Evolutionary conservation across 2,888 invertebrate genomes (phyloP).

Genomic region (Acanthococcus lagerstroemiae): DNA sequence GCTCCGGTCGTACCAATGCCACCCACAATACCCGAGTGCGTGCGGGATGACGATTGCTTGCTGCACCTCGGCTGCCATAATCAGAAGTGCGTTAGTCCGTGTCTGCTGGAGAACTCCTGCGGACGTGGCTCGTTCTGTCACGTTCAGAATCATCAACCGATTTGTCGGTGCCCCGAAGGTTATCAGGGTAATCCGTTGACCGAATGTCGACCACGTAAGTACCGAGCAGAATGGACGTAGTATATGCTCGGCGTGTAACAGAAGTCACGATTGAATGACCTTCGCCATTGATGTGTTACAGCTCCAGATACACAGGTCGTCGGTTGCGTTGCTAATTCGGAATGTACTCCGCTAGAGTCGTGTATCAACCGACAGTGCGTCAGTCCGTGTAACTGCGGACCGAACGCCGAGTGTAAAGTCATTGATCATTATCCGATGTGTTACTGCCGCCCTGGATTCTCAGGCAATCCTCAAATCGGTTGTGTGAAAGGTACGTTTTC

Average conservation of each 20-base stretch:
- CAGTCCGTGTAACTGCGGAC: constrained; percentile 76
- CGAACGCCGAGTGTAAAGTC: constrained; percentile 70
- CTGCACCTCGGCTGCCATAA: constrained; percentile 64
- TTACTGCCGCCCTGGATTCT: constrained; percentile 67
- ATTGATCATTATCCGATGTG: constrained; percentile 77
- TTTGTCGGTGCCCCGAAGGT: constrained; percentile 70
- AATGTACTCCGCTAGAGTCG: constrained; percentile 70
- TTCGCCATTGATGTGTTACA: constrained; percentile 44
- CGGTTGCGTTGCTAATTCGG: constrained; percentile 67
- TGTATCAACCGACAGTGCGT: constrained; percentile 71
- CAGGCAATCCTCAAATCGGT: constrained; percentile 73
- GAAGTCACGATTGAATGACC: background rate
- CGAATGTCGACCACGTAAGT: constrained; percentile 72
- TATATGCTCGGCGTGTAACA: background rate
- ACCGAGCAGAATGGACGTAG: background rate
- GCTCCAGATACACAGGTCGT: constrained; percentile 51
- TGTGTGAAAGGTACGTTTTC: constrained; percentile 56
- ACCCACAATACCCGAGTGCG: constrained; percentile 56
- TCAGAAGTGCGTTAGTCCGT: constrained; percentile 68
- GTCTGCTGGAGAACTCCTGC: constrained; percentile 57
- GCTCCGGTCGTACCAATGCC: constrained; percentile 39
- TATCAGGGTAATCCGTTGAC: constrained; percentile 62
- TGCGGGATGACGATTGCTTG: constrained; percentile 64
- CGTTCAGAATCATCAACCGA: constrained; percentile 60
- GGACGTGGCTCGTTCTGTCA: constrained; percentile 73